Conservation (phyloP, 2,113 vertebrate species). For the Oryzias woworae region DNA sequence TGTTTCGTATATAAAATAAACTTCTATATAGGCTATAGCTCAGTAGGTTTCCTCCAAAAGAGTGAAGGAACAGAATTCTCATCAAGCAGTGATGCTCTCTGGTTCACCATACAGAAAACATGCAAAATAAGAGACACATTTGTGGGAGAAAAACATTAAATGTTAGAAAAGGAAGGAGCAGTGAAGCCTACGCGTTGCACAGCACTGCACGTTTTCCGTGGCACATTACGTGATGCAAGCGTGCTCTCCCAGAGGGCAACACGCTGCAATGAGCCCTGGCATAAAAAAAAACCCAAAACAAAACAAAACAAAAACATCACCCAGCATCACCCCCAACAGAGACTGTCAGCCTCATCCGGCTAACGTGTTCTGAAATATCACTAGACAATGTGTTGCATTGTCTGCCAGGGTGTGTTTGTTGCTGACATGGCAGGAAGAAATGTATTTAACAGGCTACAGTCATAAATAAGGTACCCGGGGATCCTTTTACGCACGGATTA, state of each 20-base stretch:
- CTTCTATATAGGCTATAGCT: background rate
- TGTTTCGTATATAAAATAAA: slow-evolving; percentile 9
- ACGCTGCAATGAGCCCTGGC: slow-evolving; percentile 41
- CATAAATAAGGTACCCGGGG: slow-evolving; percentile 38
- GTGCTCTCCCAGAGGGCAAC: slow-evolving; percentile 60
- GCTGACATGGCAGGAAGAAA: slow-evolving; percentile 25
- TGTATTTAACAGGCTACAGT: slow-evolving; percentile 29
- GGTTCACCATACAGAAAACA: slow-evolving; percentile 9
- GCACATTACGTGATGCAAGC: slow-evolving; percentile 65
- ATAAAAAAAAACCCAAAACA: slow-evolving; percentile 39
- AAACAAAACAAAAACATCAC: slow-evolving; percentile 13
- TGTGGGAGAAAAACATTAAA: slow-evolving; percentile 4
- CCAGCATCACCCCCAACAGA: slow-evolving; percentile 3
- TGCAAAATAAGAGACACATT: slow-evolving; percentile 29
- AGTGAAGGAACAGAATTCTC: slow-evolving; percentile 11
- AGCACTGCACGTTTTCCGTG: slow-evolving; percentile 51
- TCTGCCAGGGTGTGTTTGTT: slow-evolving; percentile 15
- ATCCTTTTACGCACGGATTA: slow-evolving; percentile 22
- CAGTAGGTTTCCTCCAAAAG: background rate
- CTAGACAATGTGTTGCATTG: background rate
- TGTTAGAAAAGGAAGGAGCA: background rate
- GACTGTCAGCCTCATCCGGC: slow-evolving; percentile 2
- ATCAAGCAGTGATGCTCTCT: slow-evolving; percentile 13
- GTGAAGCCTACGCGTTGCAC: too few relatives aligned
- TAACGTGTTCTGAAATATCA: slow-evolving; percentile 13